Base-by-base conservation (phyloP, 2,113 vertebrate genomes). In the Mesoclemmys tuberculata region DNA sequence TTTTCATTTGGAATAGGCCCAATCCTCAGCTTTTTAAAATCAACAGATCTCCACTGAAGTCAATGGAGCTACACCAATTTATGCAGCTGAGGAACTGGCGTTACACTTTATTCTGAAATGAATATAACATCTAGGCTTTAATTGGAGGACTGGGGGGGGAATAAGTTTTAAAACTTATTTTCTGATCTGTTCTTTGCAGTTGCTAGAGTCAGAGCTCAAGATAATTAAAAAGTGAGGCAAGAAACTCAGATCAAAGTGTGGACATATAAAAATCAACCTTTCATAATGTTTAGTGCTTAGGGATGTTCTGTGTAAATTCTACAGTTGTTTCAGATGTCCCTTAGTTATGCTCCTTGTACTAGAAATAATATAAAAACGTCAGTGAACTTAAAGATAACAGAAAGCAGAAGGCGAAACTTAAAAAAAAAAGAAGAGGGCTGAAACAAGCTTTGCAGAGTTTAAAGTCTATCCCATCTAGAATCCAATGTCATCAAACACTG, bases 221-320 rank as follows among this genome's bases (percentile, higher is more conserved):
- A 6, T 46, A 90, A 85, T 80, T 87, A 75, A 87, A 93, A 11
- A 92, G 49, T 26, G 89, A 95, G 19, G 54, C 91, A 52, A 74
- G 19, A 26, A 6, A 35, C 51, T 85, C 80, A 93, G 49, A 88
- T 74, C 38, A 55, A 8, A 75, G 29, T 4, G 21, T 38, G 68
- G 5, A 71, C n/a, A 31, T 8, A 19, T 85, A 35, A 78, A 49
- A 26, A 29, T 13, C 80, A 61, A 19, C 5, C 38, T 61, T 44
- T 55, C 38, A 91, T 26, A 79, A 51, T 5, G 24, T 64, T 89
- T 64, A 74, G 38, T 2, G 1, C 61, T 61, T 35, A 89, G 87
- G 38, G 31, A 26, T n/a, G 54, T 46, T 82, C 4, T n/a, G 5
- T 64, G 24, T 58, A 86, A 88, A 84, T 48, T 13, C 31, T 68